phyloP scores from a whole-genome alignment of 2,888 invertebrate species.

The Campoplex capitator region DNA sequence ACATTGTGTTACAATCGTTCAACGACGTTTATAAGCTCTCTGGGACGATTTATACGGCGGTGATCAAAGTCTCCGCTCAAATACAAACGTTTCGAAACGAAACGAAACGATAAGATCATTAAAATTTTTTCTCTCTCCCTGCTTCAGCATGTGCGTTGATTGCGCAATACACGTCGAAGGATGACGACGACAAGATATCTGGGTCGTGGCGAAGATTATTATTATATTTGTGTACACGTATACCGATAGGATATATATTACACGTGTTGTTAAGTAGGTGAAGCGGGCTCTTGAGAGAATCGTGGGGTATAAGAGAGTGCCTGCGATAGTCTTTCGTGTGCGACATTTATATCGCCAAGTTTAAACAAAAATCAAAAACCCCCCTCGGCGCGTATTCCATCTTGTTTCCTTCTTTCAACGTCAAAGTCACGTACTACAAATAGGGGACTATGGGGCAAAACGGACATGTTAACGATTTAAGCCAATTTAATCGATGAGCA shows the following conservation, averaged over 20 bases:
- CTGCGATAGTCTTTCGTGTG: neutral
- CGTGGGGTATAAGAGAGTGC: neutral
- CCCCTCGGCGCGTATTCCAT: conserved; percentile 9
- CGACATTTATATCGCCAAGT: conserved; percentile 15
- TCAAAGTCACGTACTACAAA: neutral
- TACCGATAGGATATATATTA: conserved; percentile 4
- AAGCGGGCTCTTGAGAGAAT: conserved; percentile 12
- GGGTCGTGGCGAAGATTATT: conserved; percentile 35
- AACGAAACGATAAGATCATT: conserved; percentile 23
- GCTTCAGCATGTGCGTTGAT: conserved; percentile 9
- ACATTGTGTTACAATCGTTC: conserved; percentile 20
- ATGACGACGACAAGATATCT: conserved; percentile 28
- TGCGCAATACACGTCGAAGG: conserved; percentile 32
- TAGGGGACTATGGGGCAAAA: too few species aligned
- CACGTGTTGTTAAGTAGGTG: conserved; percentile 20
- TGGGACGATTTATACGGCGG: neutral
- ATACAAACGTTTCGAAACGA: conserved; percentile 26
- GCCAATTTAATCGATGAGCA: too few species aligned
- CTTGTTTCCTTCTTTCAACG: neutral
- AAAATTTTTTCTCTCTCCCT: neutral
- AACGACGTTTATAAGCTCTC: conserved; percentile 11
- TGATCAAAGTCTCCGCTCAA: conserved; percentile 21
- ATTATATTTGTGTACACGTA: conserved; percentile 8
- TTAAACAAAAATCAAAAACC: neutral
- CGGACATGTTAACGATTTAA: too few species aligned